A percentile compares a stretch with the other conserved stretches of the same genome.
Evolutionary conservation across 2,113 vertebrate species (phyloP).

Genomic region (Rhombomys opimus): DNA sequence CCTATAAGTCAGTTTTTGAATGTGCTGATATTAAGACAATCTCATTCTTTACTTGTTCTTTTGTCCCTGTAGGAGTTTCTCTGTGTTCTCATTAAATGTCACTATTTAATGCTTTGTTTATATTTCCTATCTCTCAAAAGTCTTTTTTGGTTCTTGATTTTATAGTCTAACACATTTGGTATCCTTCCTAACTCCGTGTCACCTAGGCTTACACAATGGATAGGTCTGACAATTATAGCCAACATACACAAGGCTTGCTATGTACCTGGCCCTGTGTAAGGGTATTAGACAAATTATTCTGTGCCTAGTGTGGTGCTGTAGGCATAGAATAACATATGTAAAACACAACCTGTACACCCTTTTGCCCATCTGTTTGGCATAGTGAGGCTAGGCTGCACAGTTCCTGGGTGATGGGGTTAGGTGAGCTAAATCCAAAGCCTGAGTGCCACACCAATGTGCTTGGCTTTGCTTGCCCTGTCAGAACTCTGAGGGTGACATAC

Average conservation of each 20-base stretch:
- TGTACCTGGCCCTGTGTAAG: background rate
- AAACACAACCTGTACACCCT: background rate
- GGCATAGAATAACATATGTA: background rate
- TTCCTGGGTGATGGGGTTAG: background rate
- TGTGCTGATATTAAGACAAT: background rate
- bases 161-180: background rate
- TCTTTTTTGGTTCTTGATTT: conserved; percentile 8
- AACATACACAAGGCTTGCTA: background rate
- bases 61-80: background rate
- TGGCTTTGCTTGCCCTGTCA: background rate
- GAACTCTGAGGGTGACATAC: background rate
- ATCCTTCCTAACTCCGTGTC: background rate
- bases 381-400: background rate
- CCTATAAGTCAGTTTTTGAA: background rate
- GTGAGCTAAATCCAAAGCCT: background rate
- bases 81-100: background rate
- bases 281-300: background rate
- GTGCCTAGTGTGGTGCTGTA: background rate
- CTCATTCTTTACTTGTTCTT: background rate
- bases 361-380: background rate
- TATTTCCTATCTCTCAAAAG: conserved; percentile 32
- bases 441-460: background rate
- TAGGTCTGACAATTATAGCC: background rate
- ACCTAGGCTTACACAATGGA: background rate
- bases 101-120: background rate